Base-by-base conservation (phyloP, 2,888 invertebrate species). In the Callyntrura guangdongensis region DNA sequence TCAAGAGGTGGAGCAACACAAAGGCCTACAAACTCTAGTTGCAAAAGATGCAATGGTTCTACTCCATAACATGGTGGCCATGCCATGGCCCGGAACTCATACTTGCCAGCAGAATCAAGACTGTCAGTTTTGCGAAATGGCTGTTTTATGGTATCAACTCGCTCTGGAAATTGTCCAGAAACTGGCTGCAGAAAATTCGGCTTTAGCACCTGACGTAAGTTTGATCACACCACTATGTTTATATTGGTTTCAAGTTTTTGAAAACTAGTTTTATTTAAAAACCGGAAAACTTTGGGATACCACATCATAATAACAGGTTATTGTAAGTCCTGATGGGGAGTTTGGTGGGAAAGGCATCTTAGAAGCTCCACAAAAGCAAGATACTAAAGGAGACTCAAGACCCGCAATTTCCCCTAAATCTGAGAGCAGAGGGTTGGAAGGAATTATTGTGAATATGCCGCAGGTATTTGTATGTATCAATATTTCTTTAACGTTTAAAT, bases 111-210 rank as follows among this genome's bases (percentile, higher is more conserved):
- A 95, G 94, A 95, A 95, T 93, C 95, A 95, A 59, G 98, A 98
- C 95, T 99, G 99, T 94, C 96, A 97, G 84, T 98, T 98, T 95
- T 99, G 99, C 95, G 98, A 99, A 95, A 97, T 98, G 87, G 97
- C 97, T 45, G 97, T 98, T 49, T 97, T 99, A 95, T 99, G 99
- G 97, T 98, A 99, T 95, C 99, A 99, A 95, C 95, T 99, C 53
- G 97, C 97, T 12, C 96, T 98, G 84, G 96, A 97, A 94, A 95
- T 98, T 53, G 96, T 98, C 45, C 96, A 97, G 92, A 97, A 97
- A 94, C 96, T 98, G 94, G 97, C 97, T 83, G 98, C 98, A 0
- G 96, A 97, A 93, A 96, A 96, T 94, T 97, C 97, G 17, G 96
- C 97, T 56, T 96, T 97, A 94, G 97, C 97, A 90, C 97, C 97